Conservation (phyloP, 2,797 vertebrate genomes). For the Coregonus sp. region DNA sequence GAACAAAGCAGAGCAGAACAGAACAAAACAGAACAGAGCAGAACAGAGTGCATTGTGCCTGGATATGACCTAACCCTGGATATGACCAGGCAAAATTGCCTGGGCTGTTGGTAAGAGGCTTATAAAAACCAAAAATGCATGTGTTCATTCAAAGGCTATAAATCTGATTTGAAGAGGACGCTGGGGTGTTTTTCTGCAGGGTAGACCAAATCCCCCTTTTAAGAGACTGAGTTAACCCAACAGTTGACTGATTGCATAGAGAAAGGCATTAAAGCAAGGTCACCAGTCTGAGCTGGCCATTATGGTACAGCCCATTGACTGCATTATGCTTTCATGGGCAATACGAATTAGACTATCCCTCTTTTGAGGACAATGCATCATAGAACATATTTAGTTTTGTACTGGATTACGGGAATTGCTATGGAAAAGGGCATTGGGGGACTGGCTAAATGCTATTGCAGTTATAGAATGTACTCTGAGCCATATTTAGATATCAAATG, state of each 20-base stretch:
- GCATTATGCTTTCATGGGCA: neutral
- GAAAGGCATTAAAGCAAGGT: conserved; percentile 21
- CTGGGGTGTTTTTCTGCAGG: conserved; percentile 40
- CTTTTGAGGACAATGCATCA: neutral
- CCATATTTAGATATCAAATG: too few relatives aligned
- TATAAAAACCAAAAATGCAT: conserved; percentile 58
- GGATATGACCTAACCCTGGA: neutral
- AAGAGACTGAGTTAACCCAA: conserved; percentile 32
- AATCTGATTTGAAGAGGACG: conserved; percentile 41
- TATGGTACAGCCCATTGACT: neutral
- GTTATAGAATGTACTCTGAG: too few relatives aligned
- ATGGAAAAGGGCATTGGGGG: too few relatives aligned
- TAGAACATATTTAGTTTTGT: neutral
- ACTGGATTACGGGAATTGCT: too few relatives aligned
- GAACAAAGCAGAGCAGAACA: too few relatives aligned
- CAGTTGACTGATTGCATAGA: conserved; percentile 29
- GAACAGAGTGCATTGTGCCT: conserved; percentile 53
- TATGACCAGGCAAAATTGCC: conserved; percentile 47
- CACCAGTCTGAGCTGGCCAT: conserved; percentile 26
- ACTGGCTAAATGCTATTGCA: too few relatives aligned
- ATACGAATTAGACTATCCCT: neutral
- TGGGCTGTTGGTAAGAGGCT: conserved; percentile 58
- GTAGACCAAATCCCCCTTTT: conserved; percentile 33
- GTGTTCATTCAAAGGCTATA: conserved; percentile 61
- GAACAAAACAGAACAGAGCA: neutral